These are phyloP conservation scores for Arctocebus calabarensis DNA, from an alignment of 2,797 vertebrate species.

Conservation along the genomic window DNA sequence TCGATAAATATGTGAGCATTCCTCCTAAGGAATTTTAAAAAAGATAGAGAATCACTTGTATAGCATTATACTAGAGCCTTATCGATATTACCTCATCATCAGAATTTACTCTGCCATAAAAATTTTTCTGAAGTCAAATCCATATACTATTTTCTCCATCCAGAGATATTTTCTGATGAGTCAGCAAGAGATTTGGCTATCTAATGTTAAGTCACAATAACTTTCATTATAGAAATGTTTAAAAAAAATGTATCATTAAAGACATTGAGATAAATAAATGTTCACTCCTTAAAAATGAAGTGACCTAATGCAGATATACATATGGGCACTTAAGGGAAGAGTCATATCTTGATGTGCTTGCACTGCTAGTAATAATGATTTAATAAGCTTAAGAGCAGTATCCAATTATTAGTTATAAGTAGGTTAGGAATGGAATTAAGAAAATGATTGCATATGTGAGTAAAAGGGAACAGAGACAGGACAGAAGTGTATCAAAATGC, in stretches of 20 bases:
- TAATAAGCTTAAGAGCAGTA: too few relatives aligned
- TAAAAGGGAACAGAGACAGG: too few relatives aligned
- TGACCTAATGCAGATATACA: too few relatives aligned
- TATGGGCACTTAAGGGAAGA: too few relatives aligned
- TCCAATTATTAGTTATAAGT: too few relatives aligned
- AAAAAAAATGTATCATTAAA: background rate
- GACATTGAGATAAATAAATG: background rate
- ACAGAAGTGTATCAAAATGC: too few relatives aligned
- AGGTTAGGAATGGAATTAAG: too few relatives aligned
- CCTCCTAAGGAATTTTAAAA: background rate
- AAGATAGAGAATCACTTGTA: background rate
- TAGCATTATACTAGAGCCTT: background rate
- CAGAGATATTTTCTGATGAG: background rate
- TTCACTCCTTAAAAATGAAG: conserved; percentile 8
- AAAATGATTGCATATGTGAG: too few relatives aligned
- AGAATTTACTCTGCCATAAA: background rate
- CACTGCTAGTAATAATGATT: too few relatives aligned
- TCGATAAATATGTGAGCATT: background rate
- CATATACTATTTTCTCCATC: background rate
- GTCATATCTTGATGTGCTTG: too few relatives aligned
- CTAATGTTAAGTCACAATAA: background rate
- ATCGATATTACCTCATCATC: background rate
- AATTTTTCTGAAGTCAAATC: conserved; percentile 20
- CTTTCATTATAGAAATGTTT: conserved; percentile 31
- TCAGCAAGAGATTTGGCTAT: background rate